A percentile compares a stretch with the other conserved stretches of the same genome.
Conservation (phyloP, 2,888 invertebrate species). For the Andrena marginata region DNA sequence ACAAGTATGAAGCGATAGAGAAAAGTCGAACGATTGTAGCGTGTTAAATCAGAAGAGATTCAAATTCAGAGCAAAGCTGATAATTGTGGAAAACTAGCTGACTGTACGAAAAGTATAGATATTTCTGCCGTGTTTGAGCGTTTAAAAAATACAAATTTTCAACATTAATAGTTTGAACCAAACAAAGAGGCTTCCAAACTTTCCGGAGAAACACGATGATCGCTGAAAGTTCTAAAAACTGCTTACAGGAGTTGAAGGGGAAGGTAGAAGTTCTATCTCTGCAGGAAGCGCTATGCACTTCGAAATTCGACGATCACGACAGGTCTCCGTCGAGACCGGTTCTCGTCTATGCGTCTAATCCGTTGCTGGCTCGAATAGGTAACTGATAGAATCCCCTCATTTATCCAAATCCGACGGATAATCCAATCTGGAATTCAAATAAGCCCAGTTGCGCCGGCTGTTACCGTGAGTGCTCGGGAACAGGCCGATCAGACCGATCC, state of each 20-base stretch:
- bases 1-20: neutral
- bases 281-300: neutral
- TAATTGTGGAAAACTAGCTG: neutral
- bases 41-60: neutral
- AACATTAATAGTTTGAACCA: neutral
- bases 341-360: slow-evolving; percentile 63
- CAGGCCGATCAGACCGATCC: slow-evolving; percentile 42
- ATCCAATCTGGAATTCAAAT: slow-evolving; percentile 83
- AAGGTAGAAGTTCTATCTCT: neutral
- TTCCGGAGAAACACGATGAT: neutral
- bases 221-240: neutral
- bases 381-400: slow-evolving; percentile 79
- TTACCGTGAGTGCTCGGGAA: slow-evolving; percentile 47
- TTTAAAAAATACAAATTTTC: no score
- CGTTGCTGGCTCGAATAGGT: slow-evolving; percentile 59
- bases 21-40: neutral
- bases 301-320: slow-evolving; percentile 27
- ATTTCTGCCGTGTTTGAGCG: no score
- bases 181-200: neutral
- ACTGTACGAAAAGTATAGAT: no score
- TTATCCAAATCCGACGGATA: slow-evolving; percentile 82
- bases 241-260: neutral
- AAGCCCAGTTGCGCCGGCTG: slow-evolving; percentile 70
- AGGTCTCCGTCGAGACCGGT: slow-evolving; percentile 23
- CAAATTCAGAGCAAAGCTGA: neutral